Conservation (phyloP, 2,113 vertebrate genomes). For the Burhinus oedicnemus region DNA sequence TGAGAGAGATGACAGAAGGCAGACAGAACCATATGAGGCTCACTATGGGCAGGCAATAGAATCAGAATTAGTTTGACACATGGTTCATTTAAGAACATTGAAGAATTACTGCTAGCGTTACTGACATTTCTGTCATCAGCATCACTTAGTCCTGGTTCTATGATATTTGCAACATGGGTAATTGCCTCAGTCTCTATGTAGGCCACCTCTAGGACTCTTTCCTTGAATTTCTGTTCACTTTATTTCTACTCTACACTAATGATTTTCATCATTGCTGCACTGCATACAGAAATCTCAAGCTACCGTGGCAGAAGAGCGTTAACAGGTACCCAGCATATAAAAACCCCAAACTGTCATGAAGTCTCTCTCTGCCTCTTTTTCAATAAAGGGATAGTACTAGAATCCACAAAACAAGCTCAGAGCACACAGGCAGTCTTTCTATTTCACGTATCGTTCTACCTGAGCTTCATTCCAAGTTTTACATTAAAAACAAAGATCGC, state of each 20-base stretch:
- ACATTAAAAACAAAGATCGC: not conserved
- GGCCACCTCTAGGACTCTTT: not conserved
- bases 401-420: not conserved
- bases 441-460: not conserved
- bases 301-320: not conserved
- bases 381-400: not conserved
- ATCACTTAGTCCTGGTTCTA: not conserved
- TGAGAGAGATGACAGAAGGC: not conserved
- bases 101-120: not conserved
- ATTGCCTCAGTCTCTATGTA: accelerated
- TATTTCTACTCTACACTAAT: not conserved
- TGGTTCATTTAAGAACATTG: not conserved
- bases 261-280: not conserved
- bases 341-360: not conserved
- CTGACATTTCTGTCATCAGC: not conserved
- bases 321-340: not conserved
- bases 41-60: not conserved
- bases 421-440: not conserved
- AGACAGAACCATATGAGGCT: not conserved
- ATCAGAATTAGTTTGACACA: not conserved
- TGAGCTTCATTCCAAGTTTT: not conserved
- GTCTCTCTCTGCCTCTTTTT: not conserved
- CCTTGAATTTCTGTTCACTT: not conserved
- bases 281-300: not conserved
- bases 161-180: not conserved